Evolutionary conservation across 2,797 vertebrate species (phyloP), one percentile per base, ranked within the genome.

Genomic region (Acanthurus tractus): DNA sequence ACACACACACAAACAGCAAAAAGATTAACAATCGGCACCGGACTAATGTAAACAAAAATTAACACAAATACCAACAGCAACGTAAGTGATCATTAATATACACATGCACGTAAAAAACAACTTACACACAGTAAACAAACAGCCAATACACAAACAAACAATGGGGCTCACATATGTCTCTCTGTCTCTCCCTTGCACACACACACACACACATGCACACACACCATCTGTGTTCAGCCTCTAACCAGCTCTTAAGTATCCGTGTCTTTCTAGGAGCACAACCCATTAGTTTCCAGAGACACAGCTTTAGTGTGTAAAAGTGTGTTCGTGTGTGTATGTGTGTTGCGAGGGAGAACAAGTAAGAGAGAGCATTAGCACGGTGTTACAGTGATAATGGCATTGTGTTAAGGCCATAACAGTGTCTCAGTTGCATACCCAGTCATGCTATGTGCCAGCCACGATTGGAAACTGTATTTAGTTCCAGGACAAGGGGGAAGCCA

Each of bases 221-320:
- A 63, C 34, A 38, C 83, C 73, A 85, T 85, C 83, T 89, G 82
- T 59, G 70, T 72, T 81, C 48, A 71, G 66, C 74, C 86, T 75
- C 81, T 85, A 89, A 90, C 82, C 82, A 70, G 76, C 79, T 85
- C 76, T 87, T 85, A 88, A 88, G 81, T 90, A 88, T 86, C 79
- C 44, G 42, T 88, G 84, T 86, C 79, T 89, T 85, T 89, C 81
- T 72, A 81, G 81, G 78, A 90, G 84, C 71, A 90, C 81, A 89
- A 82, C 48, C 76, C 78, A 88, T 90, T 91, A 86, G 86, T 77
- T 90, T 88, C 79, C 59, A 64, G 68, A 84, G 82, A 86, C 84
- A 52, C 55, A 78, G 87, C 72, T 88, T 78, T 61, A 70, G 76
- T 78, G 62, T 81, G 62, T 81, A 36, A 45, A 53, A 45, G 42